Evolutionary conservation across 2,113 vertebrate genomes (phyloP), one percentile per base, ranked within the genome.

Genomic region (Oryzias woworae): DNA sequence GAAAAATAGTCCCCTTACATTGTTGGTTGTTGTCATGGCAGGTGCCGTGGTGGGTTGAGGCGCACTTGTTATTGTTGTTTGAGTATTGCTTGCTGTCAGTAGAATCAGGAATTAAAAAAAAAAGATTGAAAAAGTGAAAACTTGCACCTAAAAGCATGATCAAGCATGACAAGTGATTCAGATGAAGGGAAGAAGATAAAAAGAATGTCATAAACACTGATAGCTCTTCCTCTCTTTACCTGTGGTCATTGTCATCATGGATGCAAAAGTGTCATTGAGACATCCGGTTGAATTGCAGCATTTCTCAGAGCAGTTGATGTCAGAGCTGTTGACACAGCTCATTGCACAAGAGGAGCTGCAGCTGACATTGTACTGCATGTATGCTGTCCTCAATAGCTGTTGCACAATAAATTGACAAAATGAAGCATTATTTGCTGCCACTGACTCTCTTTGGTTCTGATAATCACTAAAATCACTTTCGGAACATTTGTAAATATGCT

Each of bases 281-380:
- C 93, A 96, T 65, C 63, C 85, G 0, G 89, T 69, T 1, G 65
- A 41, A 13, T 68, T 17, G 43, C 92, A 94, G 83, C 93, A 93
- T 13, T 72, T 62, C 53, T 90, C 43, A 12, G 71, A 45, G 14
- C 94, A 94, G 23, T 52, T 81, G 28, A 14, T 59, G 20, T 53
- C 46, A 4, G 78, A 86, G 58, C 14, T 0, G 1, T 78, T 73
- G 18, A 10, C 8, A 45, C 92, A 95, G 24, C 14, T 44, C 51
- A 14, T 50, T 71, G 50, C 59, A 0, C 23, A 51, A 0, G 44
- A 63, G 1, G 0, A 6, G 1, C 43, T 26, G 17, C 92, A 94
- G 0, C 28, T 0, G 1, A 80, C 90, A 0, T 26, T 75, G 81
- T 92, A 92, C 78, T 28, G 73, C 0, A 49, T 84, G 61, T 78